Percentiles rank a stretch among this genome's conserved stretches.
These are phyloP conservation scores for Bombus haemorrhoidalis DNA, from an alignment of 1,140 invertebrate genomes.

Conservation along the genomic window DNA sequence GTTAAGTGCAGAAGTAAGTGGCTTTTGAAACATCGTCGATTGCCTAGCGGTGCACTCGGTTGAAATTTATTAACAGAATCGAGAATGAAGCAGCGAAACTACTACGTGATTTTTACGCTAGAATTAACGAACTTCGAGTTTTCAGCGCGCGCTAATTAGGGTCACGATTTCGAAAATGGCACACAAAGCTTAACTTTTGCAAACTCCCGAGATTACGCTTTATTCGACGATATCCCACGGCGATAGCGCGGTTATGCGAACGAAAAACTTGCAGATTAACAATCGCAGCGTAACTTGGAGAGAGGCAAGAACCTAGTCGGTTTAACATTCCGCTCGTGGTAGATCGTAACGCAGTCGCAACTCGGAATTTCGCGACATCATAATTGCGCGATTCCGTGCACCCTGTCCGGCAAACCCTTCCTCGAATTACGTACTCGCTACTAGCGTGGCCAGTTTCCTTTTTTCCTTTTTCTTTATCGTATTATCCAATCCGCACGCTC, in stretches of 20 bases:
- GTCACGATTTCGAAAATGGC: neutral
- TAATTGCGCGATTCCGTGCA: slow-evolving; percentile 12
- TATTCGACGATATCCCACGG: neutral
- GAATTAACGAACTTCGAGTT: neutral
- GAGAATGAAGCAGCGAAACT: neutral
- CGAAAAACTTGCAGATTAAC: neutral
- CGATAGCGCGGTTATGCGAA: neutral
- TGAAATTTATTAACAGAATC: neutral
- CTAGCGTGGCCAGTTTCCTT: neutral
- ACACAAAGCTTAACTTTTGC: neutral
- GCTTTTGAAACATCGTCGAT: neutral
- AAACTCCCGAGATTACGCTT: neutral
- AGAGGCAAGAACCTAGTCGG: neutral
- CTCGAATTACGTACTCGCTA: neutral
- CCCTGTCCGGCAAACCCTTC: neutral
- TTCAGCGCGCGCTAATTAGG: neutral
- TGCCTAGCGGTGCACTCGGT: neutral
- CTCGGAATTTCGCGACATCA: neutral
- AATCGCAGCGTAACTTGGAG: neutral
- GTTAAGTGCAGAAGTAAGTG: neutral
- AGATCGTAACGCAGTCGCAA: neutral
- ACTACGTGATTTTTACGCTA: neutral
- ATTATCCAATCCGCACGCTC: neutral
- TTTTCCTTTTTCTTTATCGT: neutral
- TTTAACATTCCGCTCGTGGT: neutral